phyloP scores from a whole-genome alignment of 1,140 invertebrate species.

The Micrasema longulum region DNA sequence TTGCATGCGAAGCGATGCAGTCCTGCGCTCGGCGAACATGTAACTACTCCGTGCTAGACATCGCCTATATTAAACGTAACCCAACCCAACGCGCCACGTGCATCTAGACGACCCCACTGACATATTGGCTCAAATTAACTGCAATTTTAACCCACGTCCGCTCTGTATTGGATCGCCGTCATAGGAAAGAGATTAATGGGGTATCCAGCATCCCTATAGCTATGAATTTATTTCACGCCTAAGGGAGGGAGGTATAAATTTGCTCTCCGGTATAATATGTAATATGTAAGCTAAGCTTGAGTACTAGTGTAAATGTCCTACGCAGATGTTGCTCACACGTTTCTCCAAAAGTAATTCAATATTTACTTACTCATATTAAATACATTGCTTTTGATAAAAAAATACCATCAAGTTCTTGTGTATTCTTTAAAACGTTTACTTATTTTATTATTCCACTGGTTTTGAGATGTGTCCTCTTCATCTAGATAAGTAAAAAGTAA shows the following conservation, averaged over 20 bases:
- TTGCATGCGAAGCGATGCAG: neutral
- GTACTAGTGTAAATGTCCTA: neutral
- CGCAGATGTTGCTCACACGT: neutral
- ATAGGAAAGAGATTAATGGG: conserved; percentile 50
- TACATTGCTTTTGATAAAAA: no score
- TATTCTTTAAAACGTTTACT: no score
- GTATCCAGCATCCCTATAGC: conserved; percentile 35
- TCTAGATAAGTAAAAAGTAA: no score
- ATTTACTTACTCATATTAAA: no score
- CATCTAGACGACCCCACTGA: conserved; percentile 26
- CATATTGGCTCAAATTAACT: conserved; percentile 54
- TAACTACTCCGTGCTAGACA: neutral
- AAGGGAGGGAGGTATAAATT: conserved; percentile 25
- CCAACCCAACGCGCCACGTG: conserved; percentile 3
- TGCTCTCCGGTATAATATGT: conserved; percentile 1
- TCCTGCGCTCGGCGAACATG: neutral
- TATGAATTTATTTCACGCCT: conserved; percentile 44
- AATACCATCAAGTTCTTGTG: no score
- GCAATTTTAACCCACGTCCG: conserved; percentile 50
- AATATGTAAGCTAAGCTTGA: no score
- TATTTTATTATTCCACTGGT: no score
- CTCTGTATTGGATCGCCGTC: conserved; percentile 49
- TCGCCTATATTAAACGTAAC: conserved; percentile 6
- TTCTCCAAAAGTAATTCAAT: neutral
- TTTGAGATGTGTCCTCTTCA: no score